phyloP scores from a whole-genome alignment of 2,888 invertebrate species.

The Eugnorisma glareosa region DNA sequence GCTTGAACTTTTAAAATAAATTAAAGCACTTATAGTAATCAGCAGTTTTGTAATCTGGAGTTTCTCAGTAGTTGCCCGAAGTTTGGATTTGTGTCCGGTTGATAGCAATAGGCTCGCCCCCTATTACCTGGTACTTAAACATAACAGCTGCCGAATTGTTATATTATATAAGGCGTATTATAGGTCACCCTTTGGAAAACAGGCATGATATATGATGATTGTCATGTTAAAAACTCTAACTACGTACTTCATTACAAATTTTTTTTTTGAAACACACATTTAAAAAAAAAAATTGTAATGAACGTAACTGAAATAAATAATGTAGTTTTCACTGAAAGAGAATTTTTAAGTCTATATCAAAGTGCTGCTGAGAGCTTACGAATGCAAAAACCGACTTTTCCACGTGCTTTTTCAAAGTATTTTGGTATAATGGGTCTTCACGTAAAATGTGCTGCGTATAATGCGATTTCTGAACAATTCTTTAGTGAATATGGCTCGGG shows the following conservation, averaged over 20 bases:
- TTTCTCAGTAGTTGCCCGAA: neutral
- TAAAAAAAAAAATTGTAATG: neutral
- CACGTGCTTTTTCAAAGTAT: conserved; percentile 20
- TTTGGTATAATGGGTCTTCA: conserved; percentile 21
- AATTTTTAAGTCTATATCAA: conserved; percentile 23
- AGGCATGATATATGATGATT: too few species aligned
- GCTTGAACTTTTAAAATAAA: neutral
- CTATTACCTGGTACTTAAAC: neutral
- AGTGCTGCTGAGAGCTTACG: conserved; percentile 22
- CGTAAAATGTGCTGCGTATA: conserved; percentile 23
- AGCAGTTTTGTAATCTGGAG: neutral
- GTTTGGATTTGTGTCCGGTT: neutral
- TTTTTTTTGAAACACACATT: too few species aligned
- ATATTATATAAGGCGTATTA: too few species aligned
- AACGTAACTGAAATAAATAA: neutral
- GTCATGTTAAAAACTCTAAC: too few species aligned
- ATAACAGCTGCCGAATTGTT: neutral
- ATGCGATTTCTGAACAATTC: conserved; percentile 24
- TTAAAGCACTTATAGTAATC: neutral
- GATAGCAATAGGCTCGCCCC: neutral
- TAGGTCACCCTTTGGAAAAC: neutral
- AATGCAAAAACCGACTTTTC: conserved; percentile 22
- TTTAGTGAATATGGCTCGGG: conserved; percentile 26
- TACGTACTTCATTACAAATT: too few species aligned
- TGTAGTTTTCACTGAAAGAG: conserved; percentile 1